Evolutionary conservation across 2,888 invertebrate species (phyloP).

Genomic region (Mythimna pallens): DNA sequence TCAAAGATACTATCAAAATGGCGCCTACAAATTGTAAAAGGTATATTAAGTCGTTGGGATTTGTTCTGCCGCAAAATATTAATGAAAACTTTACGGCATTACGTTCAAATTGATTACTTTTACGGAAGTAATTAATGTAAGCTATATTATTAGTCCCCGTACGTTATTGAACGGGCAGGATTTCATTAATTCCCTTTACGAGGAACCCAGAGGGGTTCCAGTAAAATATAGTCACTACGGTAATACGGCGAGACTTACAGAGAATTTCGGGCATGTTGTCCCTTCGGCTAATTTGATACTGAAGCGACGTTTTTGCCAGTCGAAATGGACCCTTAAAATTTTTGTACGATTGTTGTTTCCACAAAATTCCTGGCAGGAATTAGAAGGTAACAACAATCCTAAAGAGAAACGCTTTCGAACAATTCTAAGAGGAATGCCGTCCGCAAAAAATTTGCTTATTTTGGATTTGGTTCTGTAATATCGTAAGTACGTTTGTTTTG

Average conservation of each 20-base stretch:
- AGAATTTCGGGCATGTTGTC: conserved; percentile 65
- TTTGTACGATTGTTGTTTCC: conserved; percentile 42
- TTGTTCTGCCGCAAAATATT: conserved; percentile 47
- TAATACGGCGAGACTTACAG: conserved; percentile 60
- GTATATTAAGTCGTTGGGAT: conserved; percentile 38
- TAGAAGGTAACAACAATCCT: conserved; percentile 39
- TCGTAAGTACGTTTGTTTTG: background rate
- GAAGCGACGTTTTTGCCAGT: conserved; percentile 38
- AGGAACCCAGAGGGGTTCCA: conserved; percentile 63
- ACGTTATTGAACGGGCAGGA: conserved; percentile 65
- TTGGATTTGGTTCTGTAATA: conserved; percentile 19
- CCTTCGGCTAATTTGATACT: conserved; percentile 68
- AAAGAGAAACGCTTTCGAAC: conserved; percentile 25
- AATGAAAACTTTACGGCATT: conserved; percentile 57
- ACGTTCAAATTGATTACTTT: conserved; percentile 61
- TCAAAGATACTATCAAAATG: conserved; percentile 54
- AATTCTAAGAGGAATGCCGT: conserved; percentile 40
- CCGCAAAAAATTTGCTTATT: conserved; percentile 34
- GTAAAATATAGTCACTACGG: conserved; percentile 70
- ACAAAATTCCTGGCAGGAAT: conserved; percentile 41
- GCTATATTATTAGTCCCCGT: conserved; percentile 63
- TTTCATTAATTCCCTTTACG: conserved; percentile 79
- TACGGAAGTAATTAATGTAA: conserved; percentile 58
- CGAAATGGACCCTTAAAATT: conserved; percentile 39
- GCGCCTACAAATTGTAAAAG: conserved; percentile 48